Base-by-base conservation (phyloP, 1,140 invertebrate species). In the Drosophila repletoides region DNA sequence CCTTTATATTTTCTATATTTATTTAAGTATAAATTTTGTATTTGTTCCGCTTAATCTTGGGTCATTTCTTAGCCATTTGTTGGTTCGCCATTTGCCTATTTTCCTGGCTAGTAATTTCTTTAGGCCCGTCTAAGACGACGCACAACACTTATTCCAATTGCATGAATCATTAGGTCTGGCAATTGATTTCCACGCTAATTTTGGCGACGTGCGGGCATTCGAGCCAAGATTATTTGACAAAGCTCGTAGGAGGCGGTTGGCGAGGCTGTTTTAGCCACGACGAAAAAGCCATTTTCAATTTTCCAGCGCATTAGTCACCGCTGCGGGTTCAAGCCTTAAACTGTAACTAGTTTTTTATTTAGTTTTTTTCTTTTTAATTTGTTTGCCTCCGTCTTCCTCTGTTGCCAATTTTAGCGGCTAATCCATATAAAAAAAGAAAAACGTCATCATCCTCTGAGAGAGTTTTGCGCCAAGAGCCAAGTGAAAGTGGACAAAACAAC, bases 111-210 rank as follows among this genome's bases (percentile, higher is more conserved):
- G 48, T 9, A 24, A 51, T 51, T 51, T 36, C 19, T 5, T 52
- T 10, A 17, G n/a, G n/a, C n/a, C n/a, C n/a, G n/a, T n/a, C n/a
- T n/a, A n/a, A n/a, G n/a, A 4, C 7, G 24, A 29, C 10, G 26
- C 43, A 24, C 26, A 59, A 14, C n/a, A n/a, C 29, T 38, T 61
- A 52, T 45, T 40, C 24, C 22, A 55, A 63, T 68, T 68, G 65
- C 59, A 68, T 63, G 59, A 68, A 55, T 69, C 51, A 69, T 69
- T 58, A 69, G 48, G 12, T 51, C 40, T 59, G 46, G 51, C 60
- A 84, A 84, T 83, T 77, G 79, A 84, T 79, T 86, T 84, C 41
- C 58, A 86, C 61, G 79, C 79, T 75, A 75, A 84, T 79, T 84
- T 83, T 40, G 74, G 65, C 70, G 63, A 84, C 79, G 74, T 84